A percentile compares a stretch with the other conserved stretches of the same genome.
phyloP scores from a whole-genome alignment of 1,140 invertebrate species.

The Drosophila pallidifrons region DNA sequence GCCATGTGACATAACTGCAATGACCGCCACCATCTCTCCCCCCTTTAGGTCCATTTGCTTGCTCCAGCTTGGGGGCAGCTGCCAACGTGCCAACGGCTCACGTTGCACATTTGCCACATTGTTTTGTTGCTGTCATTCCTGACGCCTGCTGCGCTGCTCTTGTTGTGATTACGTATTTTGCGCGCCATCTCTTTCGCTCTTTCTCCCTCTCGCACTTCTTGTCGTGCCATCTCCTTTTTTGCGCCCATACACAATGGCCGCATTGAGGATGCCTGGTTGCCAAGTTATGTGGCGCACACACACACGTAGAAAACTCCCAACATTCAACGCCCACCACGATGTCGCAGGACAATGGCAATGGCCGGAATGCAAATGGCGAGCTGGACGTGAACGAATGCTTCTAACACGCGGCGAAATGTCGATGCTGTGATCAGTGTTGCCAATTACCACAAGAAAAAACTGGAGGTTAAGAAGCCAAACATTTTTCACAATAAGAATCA shows the following conservation, averaged over 20 bases:
- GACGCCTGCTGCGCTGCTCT: conserved; percentile 44
- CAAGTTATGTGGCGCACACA: conserved; percentile 75
- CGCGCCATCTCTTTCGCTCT: not conserved
- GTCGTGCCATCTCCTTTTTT: not conserved
- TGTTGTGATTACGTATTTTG: conserved; percentile 71
- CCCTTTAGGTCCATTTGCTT: not conserved
- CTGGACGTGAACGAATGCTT: conserved; percentile 64
- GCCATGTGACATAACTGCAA: conserved; percentile 81
- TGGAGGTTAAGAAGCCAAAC: too few relatives aligned
- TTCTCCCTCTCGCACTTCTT: not conserved
- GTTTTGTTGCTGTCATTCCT: conserved; percentile 70
- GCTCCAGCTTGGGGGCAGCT: not conserved
- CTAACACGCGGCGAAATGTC: conserved; percentile 60
- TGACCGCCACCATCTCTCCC: conserved; percentile 42
- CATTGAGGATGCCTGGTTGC: conserved; percentile 43
- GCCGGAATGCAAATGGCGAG: conserved; percentile 74
- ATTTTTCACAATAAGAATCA: too few relatives aligned
- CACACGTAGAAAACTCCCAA: conserved; percentile 59
- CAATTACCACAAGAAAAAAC: too few relatives aligned
- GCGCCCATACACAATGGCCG: conserved; percentile 48
- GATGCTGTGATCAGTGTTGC: not conserved
- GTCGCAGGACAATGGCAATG: conserved; percentile 63
- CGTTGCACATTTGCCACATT: conserved; percentile 77
- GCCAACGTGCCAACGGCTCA: conserved; percentile 46
- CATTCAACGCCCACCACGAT: not conserved